phyloP scores from a whole-genome alignment of 2,113 vertebrate species.

The Muntiacus muntjak region DNA sequence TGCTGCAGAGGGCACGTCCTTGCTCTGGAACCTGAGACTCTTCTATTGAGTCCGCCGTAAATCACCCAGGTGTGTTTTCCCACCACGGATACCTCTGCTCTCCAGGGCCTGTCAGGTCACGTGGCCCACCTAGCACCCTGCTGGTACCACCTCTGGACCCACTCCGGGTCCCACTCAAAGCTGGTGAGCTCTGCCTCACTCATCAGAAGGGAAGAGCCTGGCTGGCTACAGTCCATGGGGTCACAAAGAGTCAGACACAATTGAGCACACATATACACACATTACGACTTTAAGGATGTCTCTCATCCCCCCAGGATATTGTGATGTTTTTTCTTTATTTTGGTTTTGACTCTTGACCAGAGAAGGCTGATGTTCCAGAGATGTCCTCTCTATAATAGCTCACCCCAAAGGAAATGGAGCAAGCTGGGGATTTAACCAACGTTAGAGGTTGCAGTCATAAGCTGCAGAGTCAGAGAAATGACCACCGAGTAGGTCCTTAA shows the following conservation, averaged over 20 bases:
- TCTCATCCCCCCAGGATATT: neutral
- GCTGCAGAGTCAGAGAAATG: neutral
- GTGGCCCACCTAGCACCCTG: accelerated
- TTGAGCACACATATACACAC: neutral
- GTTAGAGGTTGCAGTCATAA: accelerated
- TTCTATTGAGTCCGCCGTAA: accelerated
- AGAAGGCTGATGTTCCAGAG: neutral
- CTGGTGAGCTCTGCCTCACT: neutral
- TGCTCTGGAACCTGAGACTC: neutral
- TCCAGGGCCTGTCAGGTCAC: neutral
- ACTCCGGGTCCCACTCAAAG: neutral
- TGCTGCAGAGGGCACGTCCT: accelerated
- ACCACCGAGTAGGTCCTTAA: accelerated
- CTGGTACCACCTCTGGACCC: neutral
- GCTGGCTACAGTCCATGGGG: neutral
- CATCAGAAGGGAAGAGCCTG: neutral
- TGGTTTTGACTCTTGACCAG: neutral
- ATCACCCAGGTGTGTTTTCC: neutral
- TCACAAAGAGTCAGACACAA: neutral
- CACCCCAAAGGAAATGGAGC: neutral
- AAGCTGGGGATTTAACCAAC: neutral
- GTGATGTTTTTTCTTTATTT: neutral
- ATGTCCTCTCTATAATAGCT: neutral
- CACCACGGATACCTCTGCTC: accelerated
- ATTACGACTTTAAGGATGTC: neutral